Conservation (phyloP, 2,888 invertebrate genomes). For the Ceratothoa steindachneri region DNA sequence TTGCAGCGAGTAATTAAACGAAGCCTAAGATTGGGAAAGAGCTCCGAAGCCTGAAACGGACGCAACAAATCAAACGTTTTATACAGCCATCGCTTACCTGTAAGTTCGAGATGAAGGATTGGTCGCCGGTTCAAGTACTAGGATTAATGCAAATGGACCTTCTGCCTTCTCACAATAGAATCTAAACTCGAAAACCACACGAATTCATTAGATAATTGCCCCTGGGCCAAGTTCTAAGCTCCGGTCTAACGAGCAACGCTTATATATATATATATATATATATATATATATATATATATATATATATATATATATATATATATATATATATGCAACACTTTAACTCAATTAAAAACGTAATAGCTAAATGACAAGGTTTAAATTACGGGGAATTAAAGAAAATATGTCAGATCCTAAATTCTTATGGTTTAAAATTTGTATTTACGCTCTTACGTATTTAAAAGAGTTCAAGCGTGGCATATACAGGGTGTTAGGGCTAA, state of each 20-base stretch:
- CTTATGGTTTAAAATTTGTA: no score
- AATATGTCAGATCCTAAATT: no score
- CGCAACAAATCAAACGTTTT: neutral
- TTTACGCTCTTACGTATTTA: no score
- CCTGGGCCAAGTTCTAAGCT: neutral
- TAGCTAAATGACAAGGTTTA: no score
- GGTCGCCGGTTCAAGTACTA: neutral
- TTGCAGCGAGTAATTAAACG: neutral
- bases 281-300: neutral
- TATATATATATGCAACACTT: neutral
- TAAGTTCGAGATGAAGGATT: neutral
- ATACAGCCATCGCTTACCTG: neutral
- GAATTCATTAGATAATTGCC: neutral
- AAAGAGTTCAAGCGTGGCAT: no score
- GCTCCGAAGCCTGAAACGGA: neutral
- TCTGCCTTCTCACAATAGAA: neutral
- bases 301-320: neutral
- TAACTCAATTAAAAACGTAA: neutral
- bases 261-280: neutral
- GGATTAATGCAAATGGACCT: neutral
- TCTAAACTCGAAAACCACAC: neutral
- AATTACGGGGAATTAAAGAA: no score
- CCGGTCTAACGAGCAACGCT: neutral
- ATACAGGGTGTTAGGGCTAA: no score
- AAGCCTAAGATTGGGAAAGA: neutral